Percentiles rank a stretch among this genome's conserved stretches.
These are phyloP conservation scores for Lymantria monacha DNA, from an alignment of 2,888 invertebrate genomes.

Conservation along the genomic window DNA sequence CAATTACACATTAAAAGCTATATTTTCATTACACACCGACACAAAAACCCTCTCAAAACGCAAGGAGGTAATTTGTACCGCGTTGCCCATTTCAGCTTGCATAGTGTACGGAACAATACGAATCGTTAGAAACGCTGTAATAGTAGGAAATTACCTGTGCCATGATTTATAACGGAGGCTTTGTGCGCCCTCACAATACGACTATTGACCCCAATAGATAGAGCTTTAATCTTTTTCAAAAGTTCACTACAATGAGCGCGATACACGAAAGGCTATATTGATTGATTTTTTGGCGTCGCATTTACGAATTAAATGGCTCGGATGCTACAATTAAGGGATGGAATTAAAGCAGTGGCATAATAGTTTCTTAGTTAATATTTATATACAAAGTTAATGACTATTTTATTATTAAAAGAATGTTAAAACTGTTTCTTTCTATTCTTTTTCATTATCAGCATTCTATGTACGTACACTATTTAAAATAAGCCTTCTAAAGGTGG, in stretches of 20 bases:
- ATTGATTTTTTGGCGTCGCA: conserved; percentile 18
- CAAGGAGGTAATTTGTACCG: conserved; percentile 22
- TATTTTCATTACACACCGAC: too few species aligned
- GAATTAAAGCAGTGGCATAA: neutral
- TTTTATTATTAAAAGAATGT: too few species aligned
- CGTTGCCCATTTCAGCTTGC: conserved; percentile 35
- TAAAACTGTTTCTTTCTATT: too few species aligned
- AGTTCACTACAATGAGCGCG: conserved; percentile 22
- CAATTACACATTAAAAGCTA: too few species aligned
- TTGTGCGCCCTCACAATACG: conserved; percentile 48
- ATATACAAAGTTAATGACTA: too few species aligned
- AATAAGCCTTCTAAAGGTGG: too few species aligned
- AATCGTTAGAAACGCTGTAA: conserved; percentile 63
- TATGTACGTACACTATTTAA: too few species aligned
- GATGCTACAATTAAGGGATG: neutral
- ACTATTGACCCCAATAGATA: conserved; percentile 65
- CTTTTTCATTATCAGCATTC: too few species aligned
- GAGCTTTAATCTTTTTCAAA: conserved; percentile 50
- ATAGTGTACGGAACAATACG: conserved; percentile 54
- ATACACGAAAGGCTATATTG: conserved; percentile 26
- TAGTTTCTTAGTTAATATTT: neutral
- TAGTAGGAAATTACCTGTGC: conserved; percentile 70
- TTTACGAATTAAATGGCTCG: conserved; percentile 7
- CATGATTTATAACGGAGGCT: conserved; percentile 64
- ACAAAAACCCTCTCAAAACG: neutral